Evolutionary conservation across 1,140 invertebrate species (phyloP).

Genomic region (Anastrepha ludens): DNA sequence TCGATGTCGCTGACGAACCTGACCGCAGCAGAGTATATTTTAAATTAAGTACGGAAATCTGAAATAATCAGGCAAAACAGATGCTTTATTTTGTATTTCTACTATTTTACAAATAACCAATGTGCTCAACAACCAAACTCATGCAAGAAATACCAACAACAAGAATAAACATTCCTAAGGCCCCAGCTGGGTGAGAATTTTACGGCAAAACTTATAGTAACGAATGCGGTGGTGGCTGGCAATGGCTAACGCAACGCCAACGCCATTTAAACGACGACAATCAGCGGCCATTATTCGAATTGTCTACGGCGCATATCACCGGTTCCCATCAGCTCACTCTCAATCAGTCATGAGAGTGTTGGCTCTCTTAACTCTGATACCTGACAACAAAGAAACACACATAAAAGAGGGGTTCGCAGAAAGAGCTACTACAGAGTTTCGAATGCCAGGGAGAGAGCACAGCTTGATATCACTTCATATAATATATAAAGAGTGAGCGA

Average conservation of each 20-base stretch:
- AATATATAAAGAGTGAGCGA: constrained; percentile 19
- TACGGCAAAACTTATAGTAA: neutral
- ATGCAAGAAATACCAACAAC: constrained; percentile 27
- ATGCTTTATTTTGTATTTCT: constrained; percentile 54
- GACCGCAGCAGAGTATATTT: constrained; percentile 41
- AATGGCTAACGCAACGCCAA: neutral
- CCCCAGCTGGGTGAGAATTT: constrained; percentile 44
- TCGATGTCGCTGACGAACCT: constrained; percentile 6
- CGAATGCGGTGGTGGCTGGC: constrained; percentile 24
- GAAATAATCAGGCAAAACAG: constrained; percentile 51
- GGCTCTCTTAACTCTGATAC: neutral
- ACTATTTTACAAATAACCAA: constrained; percentile 52
- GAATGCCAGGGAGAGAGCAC: neutral
- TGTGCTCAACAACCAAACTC: constrained; percentile 39
- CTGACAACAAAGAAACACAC: neutral
- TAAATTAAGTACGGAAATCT: constrained; percentile 52
- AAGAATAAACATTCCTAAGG: constrained; percentile 25
- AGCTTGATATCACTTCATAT: neutral
- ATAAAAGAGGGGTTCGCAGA: neutral
- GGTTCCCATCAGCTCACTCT: neutral
- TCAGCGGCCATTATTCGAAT: constrained; percentile 33
- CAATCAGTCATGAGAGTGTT: neutral
- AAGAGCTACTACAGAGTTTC: neutral
- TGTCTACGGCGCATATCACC: constrained; percentile 7
- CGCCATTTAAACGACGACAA: constrained; percentile 41